Evolutionary conservation across 2,888 invertebrate genomes (phyloP), one percentile per base, ranked within the genome.

Genomic region (Taenaris catops): DNA sequence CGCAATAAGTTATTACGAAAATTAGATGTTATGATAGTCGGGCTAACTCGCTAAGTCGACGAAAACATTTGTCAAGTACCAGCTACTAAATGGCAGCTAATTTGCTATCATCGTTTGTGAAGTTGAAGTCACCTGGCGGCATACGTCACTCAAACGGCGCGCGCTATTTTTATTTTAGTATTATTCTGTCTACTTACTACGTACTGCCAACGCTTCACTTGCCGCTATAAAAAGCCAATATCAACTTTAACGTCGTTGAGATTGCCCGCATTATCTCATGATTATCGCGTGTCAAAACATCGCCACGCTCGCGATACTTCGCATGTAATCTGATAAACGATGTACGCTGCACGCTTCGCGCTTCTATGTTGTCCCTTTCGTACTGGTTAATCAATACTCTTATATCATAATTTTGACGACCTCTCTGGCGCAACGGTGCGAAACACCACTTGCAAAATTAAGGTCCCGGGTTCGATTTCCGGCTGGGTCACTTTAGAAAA

Each of bases 271-370:
- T 87, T 87, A 87, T 84, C 87, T 84, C 72, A 76, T 83, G 84
- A 87, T 87, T 87, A 87, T 87, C 87, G 84, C 84, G 86, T 87
- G 87, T 87, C 87, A 87, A 87, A 87, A 87, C 87, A 87, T 87
- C 81, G 79, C 81, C 86, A 84, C 83, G 79, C 84, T 83, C 80
- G 81, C 87, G 83, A 84, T 87, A 86, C 86, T 84, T 84, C 84
- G 84, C 84, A 79, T 87, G 83, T 84, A 87, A 87, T 87, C 86
- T 83, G 86, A 87, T 87, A 87, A 88, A 84, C 84, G 89, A 88
- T 88, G 88, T 87, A 88, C 87, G 72, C 79, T 75, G 78, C 71
- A 75, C 74, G 75, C 76, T 74, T 83, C 79, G 72, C 72, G 72
- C 80, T 75, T 53, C 50, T 53, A 38, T 55, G 44, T 54, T 42